Evolutionary conservation across 2,888 invertebrate genomes (phyloP).

Genomic region (Resseliella maxima): DNA sequence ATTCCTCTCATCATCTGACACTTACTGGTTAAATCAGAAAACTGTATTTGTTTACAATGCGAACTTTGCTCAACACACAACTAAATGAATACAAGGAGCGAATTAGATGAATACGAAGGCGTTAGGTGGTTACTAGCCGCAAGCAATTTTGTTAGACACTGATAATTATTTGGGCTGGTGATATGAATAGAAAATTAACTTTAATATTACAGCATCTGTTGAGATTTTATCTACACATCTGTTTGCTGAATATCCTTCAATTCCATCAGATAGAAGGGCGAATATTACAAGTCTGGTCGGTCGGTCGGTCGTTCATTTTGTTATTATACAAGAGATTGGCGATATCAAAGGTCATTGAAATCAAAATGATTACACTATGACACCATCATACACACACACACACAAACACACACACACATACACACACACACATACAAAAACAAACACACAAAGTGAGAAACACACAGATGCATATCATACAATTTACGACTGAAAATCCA

Average conservation of each 20-base stretch:
- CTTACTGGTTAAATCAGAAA: no score
- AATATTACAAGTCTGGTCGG: background rate
- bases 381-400: background rate
- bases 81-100: background rate
- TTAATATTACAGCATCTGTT: constrained; percentile 22
- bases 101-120: background rate
- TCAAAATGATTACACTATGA: background rate
- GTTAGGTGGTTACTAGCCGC: constrained; percentile 1
- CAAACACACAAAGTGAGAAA: no score
- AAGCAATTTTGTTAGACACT: constrained; percentile 8
- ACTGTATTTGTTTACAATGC: background rate
- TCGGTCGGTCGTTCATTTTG: background rate
- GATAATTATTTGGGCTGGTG: constrained; percentile 19
- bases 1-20: no score
- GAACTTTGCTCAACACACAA: background rate
- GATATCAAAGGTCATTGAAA: constrained; percentile 51
- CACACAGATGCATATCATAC: no score
- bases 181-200: constrained; percentile 48
- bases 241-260: background rate
- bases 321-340: background rate
- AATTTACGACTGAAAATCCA: constrained; percentile 50
- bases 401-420: no score
- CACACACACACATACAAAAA: no score
- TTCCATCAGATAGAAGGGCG: background rate
- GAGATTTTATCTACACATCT: background rate